Base-by-base conservation (phyloP, 2,888 invertebrate genomes). In the Stegophylla sp. region DNA sequence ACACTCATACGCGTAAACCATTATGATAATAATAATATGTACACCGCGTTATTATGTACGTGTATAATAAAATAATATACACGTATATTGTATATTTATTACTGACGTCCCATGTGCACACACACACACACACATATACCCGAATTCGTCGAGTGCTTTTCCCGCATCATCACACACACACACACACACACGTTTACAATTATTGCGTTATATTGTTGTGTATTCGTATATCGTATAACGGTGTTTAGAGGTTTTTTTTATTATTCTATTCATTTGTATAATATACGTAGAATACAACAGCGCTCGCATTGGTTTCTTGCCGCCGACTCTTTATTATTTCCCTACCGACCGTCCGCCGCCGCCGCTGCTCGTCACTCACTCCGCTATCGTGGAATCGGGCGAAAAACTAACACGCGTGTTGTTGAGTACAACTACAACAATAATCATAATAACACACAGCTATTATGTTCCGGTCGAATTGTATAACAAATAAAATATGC, bases 401-500 rank as follows among this genome's bases (percentile, higher is more conserved):
- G 23, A 26, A 66, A 67, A 76, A 76, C 66, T 13, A 43, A 76
- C 56, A 66, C 66, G 43, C 66, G 53, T 26, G 61, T 17, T 20
- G 43, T 7, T 67, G 0, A 3, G 61, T 67, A 76, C 26, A 17
- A 41, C 48, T 66, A 66, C 63, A 48, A 26, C 23, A 26, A 75
- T 17, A 51, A 66, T 53, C 23, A 75, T 43, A 41, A 53, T 23
- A 66, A 61, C 34, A 76, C 53, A 75, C 34, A 23, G 64, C 75
- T 34, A 75, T 75, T 64, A 43, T 56, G 76, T 76, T 67, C 64
- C 67, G 76, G 76, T 67, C 67, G 67, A 67, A 67, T 67, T 45
- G 66, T 45, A 75, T 34, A 41, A 53, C 63, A 75, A 75, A 75
- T 64, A 75, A 26, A 41, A 66, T 34, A 74, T 28, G 26, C 59